Base-by-base conservation (phyloP, 2,113 vertebrate species). In the Pandion haliaetus region DNA sequence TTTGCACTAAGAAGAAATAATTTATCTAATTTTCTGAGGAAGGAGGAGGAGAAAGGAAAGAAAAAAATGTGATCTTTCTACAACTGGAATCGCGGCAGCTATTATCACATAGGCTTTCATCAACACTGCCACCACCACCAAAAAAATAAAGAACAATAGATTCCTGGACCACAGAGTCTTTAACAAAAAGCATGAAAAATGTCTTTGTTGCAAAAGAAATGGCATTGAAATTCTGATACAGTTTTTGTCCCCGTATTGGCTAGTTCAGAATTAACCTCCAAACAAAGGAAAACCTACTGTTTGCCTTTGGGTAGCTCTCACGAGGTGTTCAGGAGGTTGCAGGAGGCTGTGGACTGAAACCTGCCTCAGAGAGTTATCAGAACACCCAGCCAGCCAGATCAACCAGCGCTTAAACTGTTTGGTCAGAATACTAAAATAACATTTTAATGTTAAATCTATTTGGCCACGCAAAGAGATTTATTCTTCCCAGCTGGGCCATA, bases 391-490 rank as follows among this genome's bases (percentile, higher is more conserved):
- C 50, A 34, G 54, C 3, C 42, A 73, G 54, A 94, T 77, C 55
- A 96, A 74, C 63, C 49, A 85, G 63, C 0, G 0, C 42, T 93
- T 88, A 86, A 94, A 88, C 32, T 81, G 25, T 84, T 67, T 66
- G 61, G 78, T 86, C 78, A 93, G 95, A 96, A 96, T 81, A 92
- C 74, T 70, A 93, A 97, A 94, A 94, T 83, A 95, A 93, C 74
- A 91, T 70, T 85, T 85, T 72, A 93, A 95, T 81, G 74, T 87
- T 87, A 95, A 94, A 95, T 82, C 49, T 97, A 70, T 91, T 88
- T 82, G 82, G 82, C 82, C 63, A 81, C 0, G 8, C 84, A 84
- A 80, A 91, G 71, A 96, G 86, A 97, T 94, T 91, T 96, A 93
- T 88, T 95, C 38, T 85, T 93, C 90, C 94, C 78, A 97, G 82